Base-by-base conservation (phyloP, 2,888 invertebrate species). In the Zootermopsis nevadensis region DNA sequence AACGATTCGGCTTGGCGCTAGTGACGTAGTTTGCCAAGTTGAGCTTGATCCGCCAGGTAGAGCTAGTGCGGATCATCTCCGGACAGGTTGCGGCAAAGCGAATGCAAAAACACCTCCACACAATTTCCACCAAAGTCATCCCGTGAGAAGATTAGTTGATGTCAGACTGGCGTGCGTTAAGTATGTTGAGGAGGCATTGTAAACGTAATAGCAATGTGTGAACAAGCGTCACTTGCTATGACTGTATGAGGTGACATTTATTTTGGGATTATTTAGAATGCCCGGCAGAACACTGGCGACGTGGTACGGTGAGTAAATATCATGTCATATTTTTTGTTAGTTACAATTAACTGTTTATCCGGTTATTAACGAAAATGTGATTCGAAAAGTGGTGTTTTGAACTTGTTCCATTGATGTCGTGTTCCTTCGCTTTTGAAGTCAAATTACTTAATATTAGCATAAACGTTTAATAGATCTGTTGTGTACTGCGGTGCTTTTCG, bases 201-300 rank as follows among this genome's bases (percentile, higher is more conserved):
- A 24, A 60, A 60, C 27, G 60, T n/a, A n/a, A 8, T 27, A 27
- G 27, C 60, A 60, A 60, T 8, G 10, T 60, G 60, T 60, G 60
- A 60, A 60, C 27, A n/a, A 6, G 38, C 33, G 15, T 42, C 33
- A 22, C 2, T 74, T 76, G 33, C 30, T 60, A 66, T 77, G 76
- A 33, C 67, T 80, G 33, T 79, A 31, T 77, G 38, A 72, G 69
- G 79, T 80, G 79, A 72, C 53, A 42, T 81, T 82, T 77, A 24
- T 60, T 66, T 80, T 38, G 80, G 53, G 22, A 60, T 24, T 80
- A 80, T 82, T 83, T 83, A 85, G 82, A 60, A 85, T 85, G 85
- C 85, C 85, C 82, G 85, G 85, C 76, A 81, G 85, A 84, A 85
- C 84, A 53, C 83, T 85, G 81, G 83, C 84, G 72, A 84, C 83